Conservation (phyloP, 2,797 vertebrate genomes). For the Pangasius larnaudii region DNA sequence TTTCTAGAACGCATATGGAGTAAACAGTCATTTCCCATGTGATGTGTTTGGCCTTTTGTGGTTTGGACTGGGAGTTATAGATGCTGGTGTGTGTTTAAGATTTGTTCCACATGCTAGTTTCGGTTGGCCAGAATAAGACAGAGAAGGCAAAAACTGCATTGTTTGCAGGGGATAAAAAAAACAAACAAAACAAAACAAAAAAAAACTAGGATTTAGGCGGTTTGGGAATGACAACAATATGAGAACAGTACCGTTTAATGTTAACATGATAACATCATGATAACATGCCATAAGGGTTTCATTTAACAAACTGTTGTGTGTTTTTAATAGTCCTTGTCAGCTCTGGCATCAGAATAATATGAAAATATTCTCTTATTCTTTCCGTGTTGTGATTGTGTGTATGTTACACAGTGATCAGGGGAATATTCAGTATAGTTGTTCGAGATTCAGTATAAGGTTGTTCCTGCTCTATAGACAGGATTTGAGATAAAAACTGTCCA, state of each 20-base stretch:
- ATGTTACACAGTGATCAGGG: neutral
- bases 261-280: neutral
- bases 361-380: neutral
- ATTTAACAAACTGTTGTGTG: neutral
- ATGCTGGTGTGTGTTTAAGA: neutral
- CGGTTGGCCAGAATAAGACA: neutral
- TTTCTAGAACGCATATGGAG: neutral
- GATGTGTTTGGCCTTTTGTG: neutral
- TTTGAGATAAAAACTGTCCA: neutral
- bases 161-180: no score
- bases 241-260: neutral
- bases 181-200: no score
- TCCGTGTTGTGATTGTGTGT: neutral
- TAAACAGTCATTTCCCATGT: constrained; percentile 2
- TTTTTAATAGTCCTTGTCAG: neutral
- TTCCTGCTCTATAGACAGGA: neutral
- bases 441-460: neutral
- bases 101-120: constrained; percentile 20
- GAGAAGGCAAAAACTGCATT: neutral
- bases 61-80: neutral
- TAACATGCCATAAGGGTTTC: neutral
- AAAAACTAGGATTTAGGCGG: neutral
- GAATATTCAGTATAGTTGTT: neutral
- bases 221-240: neutral
- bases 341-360: neutral